Evolutionary conservation across 2,888 invertebrate genomes (phyloP).

Genomic region (Biston stratarius): DNA sequence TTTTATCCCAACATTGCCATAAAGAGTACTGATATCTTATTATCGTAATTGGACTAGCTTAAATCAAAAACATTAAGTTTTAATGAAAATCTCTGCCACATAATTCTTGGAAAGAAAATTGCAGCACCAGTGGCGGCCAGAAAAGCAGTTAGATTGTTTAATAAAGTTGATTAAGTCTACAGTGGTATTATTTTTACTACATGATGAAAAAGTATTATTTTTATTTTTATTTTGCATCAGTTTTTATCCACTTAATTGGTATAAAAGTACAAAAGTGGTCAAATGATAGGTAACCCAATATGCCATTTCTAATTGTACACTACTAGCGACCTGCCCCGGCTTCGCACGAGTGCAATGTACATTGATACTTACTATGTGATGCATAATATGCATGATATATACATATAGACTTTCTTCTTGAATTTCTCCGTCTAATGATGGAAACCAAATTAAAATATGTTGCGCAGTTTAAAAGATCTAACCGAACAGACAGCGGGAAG

Average conservation of each 20-base stretch:
- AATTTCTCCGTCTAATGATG: too few relatives aligned
- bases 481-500: too few relatives aligned
- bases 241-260: background rate
- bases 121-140: background rate
- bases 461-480: too few relatives aligned
- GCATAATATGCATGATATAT: too few relatives aligned
- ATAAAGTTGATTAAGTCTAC: constrained; percentile 22
- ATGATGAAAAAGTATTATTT: background rate
- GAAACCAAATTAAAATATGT: too few relatives aligned
- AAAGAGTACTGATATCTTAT: constrained; percentile 15
- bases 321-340: too few relatives aligned
- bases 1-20: background rate
- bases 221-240: background rate
- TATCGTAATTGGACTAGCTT: constrained; percentile 13
- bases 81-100: constrained; percentile 10
- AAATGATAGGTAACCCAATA: too few relatives aligned
- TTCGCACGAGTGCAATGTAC: too few relatives aligned
- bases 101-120: constrained; percentile 12
- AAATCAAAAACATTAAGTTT: constrained; percentile 1
- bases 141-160: constrained; percentile 11
- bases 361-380: too few relatives aligned
- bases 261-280: too few relatives aligned
- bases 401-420: too few relatives aligned
- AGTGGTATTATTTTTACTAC: background rate
- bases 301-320: too few relatives aligned